Evolutionary conservation across 2,797 vertebrate species (phyloP).

Genomic region (Sebastes itinus): DNA sequence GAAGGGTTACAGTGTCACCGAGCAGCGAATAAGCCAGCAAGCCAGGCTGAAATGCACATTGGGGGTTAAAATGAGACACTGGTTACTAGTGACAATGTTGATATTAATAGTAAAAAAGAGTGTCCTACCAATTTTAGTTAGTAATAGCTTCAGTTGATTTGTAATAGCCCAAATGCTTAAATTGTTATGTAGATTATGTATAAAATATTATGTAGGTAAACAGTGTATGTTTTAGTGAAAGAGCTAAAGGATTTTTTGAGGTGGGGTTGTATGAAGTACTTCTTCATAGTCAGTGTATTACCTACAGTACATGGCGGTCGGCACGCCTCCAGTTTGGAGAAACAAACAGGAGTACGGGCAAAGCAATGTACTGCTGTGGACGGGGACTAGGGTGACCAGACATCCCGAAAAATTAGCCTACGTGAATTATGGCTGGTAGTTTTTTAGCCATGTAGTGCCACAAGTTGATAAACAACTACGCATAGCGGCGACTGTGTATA

Average conservation of each 20-base stretch:
- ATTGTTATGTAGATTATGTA: not conserved
- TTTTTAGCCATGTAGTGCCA: no score
- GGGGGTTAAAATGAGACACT: not conserved
- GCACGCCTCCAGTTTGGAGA: no score
- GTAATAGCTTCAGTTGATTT: not conserved
- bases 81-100: not conserved
- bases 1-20: not conserved
- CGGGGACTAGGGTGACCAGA: not conserved
- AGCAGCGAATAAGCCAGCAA: not conserved
- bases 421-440: not conserved
- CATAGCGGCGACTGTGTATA: no score
- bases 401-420: not conserved
- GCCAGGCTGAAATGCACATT: not conserved
- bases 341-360: not conserved
- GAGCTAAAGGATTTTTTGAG: not conserved
- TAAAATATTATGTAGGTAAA: not conserved
- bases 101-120: not conserved
- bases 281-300: no score
- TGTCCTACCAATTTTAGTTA: not conserved
- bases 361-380: not conserved
- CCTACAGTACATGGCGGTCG: no score
- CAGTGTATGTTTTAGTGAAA: not conserved
- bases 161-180: not conserved
- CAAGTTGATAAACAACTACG: not conserved
- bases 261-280: no score